phyloP scores from a whole-genome alignment of 2,797 vertebrate species.

The Danio jaintianensis region DNA sequence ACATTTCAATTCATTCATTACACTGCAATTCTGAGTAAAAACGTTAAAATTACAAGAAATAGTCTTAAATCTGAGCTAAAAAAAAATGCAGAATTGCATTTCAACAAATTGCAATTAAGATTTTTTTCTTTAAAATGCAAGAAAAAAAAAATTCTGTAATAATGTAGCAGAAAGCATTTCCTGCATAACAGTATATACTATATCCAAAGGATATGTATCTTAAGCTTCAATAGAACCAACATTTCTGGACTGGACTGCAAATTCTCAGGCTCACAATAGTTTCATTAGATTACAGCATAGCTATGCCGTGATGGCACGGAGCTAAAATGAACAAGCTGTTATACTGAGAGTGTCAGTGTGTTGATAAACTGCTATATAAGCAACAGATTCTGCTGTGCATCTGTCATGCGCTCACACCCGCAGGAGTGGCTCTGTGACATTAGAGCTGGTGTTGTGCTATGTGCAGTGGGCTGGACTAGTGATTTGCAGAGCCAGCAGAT shows the following conservation, averaged over 20 bases:
- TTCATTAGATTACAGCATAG: constrained; percentile 1
- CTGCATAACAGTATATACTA: background rate
- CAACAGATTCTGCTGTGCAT: constrained; percentile 38
- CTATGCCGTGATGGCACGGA: background rate
- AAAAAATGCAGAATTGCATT: too few relatives aligned
- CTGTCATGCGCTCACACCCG: constrained; percentile 24
- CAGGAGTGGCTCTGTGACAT: constrained; percentile 18
- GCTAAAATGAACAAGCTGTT: constrained; percentile 19
- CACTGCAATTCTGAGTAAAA: too few relatives aligned
- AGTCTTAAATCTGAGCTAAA: too few relatives aligned
- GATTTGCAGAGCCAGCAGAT: constrained; percentile 7
- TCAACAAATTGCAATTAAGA: too few relatives aligned
- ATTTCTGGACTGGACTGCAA: background rate
- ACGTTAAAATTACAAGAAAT: too few relatives aligned
- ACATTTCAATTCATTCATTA: too few relatives aligned
- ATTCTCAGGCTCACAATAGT: background rate
- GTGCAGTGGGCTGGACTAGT: constrained; percentile 3
- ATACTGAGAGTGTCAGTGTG: constrained; percentile 25
- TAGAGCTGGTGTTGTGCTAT: constrained; percentile 16
- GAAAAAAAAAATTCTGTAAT: too few relatives aligned
- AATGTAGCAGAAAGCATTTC: too few relatives aligned
- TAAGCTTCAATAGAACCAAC: background rate
- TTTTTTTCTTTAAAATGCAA: too few relatives aligned
- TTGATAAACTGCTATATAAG: constrained; percentile 26
- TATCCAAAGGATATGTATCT: background rate